Base-by-base conservation (phyloP, 2,888 invertebrate species). In the Seira sanloemensis region DNA sequence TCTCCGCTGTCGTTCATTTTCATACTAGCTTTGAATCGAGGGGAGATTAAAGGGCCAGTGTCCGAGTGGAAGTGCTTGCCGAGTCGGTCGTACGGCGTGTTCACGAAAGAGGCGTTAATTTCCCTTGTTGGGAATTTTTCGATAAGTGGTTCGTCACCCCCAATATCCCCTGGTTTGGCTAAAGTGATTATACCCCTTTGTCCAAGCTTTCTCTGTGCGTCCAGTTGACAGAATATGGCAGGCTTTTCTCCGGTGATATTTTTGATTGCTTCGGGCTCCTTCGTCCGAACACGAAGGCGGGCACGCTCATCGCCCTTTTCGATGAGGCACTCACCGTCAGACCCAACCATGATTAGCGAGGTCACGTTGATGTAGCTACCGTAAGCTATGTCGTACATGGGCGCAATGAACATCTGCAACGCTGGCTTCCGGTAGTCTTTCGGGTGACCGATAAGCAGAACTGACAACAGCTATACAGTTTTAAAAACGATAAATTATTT, bases 341-440 rank as follows among this genome's bases (percentile, higher is more conserved):
- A 25, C 0, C 77, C 65, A 25, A 83, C 62, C 72, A 78, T 78
- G 2, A 78, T 54, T 0, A 84, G 46, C 1, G 79, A 79, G 0
- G 84, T 84, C 0, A 75, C 19, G 19, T 84, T 84, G 1, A 75
- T 50, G 19, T 78, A 78, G 1, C 16, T 26, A 0, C 37, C 19
- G 16, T 75, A 37, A 9, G 25, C 54, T 25, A 2, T 4, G 24
- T 84, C 75, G 16, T 54, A 84, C 18, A 27, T n/a, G 2, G 84
- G 84, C 0, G 78, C 79, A 4, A 71, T 66, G 19, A 84, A 84
- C 78, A 84, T 79, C 58, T 84, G 84, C 5, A 84, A n/a, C 0
- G 84, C 78, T 0, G 84, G 84, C 0, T 25, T 24, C 2, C 86
- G 74, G 46, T 84, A 86, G 58, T 86, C 86, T 1, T 74, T 21